Evolutionary conservation across 2,797 vertebrate species (phyloP).

Genomic region (Danio tinwini): DNA sequence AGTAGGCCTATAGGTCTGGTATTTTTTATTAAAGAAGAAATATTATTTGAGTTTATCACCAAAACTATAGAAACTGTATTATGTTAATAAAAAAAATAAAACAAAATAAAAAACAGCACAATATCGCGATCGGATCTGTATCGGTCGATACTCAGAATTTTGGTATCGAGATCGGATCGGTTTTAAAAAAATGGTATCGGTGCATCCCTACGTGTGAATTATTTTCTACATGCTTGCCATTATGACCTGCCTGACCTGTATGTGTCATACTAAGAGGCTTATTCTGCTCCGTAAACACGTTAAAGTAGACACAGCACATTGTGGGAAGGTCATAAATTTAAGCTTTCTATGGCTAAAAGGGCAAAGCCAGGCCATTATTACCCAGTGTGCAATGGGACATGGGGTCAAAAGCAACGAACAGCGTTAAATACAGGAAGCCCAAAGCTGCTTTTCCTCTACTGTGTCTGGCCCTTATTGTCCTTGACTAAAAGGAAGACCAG

Average conservation of each 20-base stretch:
- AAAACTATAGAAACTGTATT: too few species aligned
- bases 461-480: constrained; percentile 53
- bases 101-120: too few species aligned
- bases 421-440: neutral
- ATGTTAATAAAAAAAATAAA: too few species aligned
- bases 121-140: too few species aligned
- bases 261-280: constrained; percentile 31
- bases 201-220: too few species aligned
- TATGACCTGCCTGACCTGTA: neutral
- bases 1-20: too few species aligned
- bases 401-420: constrained; percentile 25
- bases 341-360: neutral
- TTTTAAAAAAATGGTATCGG: too few species aligned
- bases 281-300: neutral
- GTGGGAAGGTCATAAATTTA: neutral
- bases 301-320: neutral
- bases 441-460: constrained; percentile 31
- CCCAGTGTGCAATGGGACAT: neutral
- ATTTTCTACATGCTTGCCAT: neutral
- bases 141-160: too few species aligned
- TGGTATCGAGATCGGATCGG: too few species aligned
- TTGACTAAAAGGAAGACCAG: constrained; percentile 24
- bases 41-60: too few species aligned
- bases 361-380: neutral
- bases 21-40: too few species aligned